Evolutionary conservation across 2,888 invertebrate species (phyloP).

Genomic region (Osmoderma eremita): DNA sequence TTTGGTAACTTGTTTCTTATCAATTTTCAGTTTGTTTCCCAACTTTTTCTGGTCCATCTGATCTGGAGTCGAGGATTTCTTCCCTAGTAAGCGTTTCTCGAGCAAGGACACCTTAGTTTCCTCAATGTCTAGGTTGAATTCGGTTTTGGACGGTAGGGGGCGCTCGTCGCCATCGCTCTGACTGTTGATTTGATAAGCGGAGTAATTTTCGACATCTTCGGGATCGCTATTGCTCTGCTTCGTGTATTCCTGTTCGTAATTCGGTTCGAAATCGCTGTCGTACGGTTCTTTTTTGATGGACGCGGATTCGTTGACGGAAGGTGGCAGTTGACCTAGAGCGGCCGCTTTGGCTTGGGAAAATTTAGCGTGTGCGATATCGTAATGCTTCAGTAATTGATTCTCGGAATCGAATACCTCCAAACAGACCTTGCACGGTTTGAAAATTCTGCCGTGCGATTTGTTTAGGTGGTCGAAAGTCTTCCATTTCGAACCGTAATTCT

Average conservation of each 20-base stretch:
- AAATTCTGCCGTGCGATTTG: slow-evolving; percentile 69
- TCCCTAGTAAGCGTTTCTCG: slow-evolving; percentile 59
- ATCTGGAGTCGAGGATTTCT: slow-evolving; percentile 20
- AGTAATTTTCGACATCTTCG: slow-evolving; percentile 40
- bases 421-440: slow-evolving; percentile 69
- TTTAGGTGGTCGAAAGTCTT: slow-evolving; percentile 70
- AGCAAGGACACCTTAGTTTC: slow-evolving; percentile 56
- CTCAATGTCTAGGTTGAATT: slow-evolving; percentile 33
- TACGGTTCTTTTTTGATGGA: slow-evolving; percentile 24
- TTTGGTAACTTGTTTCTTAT: slow-evolving; percentile 33
- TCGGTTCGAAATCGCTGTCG: slow-evolving; percentile 44
- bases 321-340: neutral
- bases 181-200: slow-evolving; percentile 20
- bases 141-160: slow-evolving; percentile 20
- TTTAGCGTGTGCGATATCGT: slow-evolving; percentile 59
- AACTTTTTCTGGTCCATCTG: slow-evolving; percentile 15
- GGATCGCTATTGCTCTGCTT: slow-evolving; percentile 46
- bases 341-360: slow-evolving; percentile 22
- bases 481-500: slow-evolving; percentile 70
- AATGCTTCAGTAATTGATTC: slow-evolving; percentile 65
- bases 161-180: slow-evolving; percentile 39
- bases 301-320: slow-evolving; percentile 1
- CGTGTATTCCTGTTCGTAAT: slow-evolving; percentile 45
- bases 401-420: slow-evolving; percentile 68
- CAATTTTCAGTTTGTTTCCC: slow-evolving; percentile 37